phyloP scores from a whole-genome alignment of 2,797 vertebrate genomes.

The Manis javanica region DNA sequence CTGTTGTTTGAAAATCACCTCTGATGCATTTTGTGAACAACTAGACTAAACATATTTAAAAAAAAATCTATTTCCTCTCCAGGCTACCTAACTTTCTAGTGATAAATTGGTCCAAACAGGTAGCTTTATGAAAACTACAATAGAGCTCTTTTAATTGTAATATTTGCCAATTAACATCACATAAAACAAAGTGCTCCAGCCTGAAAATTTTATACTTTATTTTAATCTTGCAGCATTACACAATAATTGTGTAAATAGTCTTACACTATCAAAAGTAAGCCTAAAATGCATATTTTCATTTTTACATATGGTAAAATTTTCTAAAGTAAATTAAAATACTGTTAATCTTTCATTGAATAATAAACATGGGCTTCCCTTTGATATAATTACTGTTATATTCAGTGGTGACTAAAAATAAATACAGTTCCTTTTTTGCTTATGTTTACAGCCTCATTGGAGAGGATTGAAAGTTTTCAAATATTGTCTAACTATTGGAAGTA shows the following conservation, averaged over 20 bases:
- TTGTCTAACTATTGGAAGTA: too few species aligned
- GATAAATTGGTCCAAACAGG: constrained; percentile 52
- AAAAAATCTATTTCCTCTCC: constrained; percentile 6
- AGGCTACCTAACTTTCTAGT: constrained; percentile 19
- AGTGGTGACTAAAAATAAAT: too few species aligned
- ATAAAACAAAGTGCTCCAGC: constrained; percentile 29
- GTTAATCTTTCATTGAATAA: constrained; percentile 86
- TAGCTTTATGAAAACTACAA: constrained; percentile 75
- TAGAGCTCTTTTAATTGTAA: constrained; percentile 78
- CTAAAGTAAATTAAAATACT: constrained; percentile 82
- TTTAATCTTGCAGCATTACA: constrained; percentile 82
- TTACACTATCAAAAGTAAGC: constrained; percentile 81
- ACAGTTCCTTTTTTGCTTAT: too few species aligned
- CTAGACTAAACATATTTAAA: background rate
- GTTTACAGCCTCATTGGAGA: too few species aligned
- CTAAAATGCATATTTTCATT: constrained; percentile 84
- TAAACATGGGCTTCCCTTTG: constrained; percentile 84
- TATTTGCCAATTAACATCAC: constrained; percentile 75
- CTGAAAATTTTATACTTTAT: constrained; percentile 79
- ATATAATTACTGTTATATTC: constrained; percentile 83
- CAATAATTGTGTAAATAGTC: constrained; percentile 79
- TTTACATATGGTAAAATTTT: constrained; percentile 83
- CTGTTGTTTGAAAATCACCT: constrained; percentile 7
- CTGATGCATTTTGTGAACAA: constrained; percentile 41
- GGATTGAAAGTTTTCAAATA: too few species aligned